Conservation (phyloP, 92 coral and sea anemone genomes). For the Phymanthus crucifer region DNA sequence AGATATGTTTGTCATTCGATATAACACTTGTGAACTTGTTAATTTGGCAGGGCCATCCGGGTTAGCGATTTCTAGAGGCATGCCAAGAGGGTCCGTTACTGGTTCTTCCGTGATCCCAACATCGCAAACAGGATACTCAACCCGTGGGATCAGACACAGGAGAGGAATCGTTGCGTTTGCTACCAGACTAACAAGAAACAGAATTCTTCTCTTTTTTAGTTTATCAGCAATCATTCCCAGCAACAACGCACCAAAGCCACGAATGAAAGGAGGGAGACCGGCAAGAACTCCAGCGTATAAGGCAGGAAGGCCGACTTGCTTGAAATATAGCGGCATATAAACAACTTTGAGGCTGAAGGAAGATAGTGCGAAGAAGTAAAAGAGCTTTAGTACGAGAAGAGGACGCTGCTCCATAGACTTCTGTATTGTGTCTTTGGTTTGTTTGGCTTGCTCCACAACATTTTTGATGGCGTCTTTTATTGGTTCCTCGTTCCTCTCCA, state of each 20-base stretch:
- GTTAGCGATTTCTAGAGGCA: conserved; percentile 24
- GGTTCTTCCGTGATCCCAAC: conserved; percentile 38
- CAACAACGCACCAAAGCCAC: conserved; percentile 42
- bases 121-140: conserved; percentile 42
- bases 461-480: not conserved
- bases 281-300: conserved; percentile 37
- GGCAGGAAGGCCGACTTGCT: conserved; percentile 43
- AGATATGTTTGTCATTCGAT: not conserved
- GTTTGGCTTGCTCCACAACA: conserved; percentile 20
- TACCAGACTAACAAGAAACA: conserved; percentile 29
- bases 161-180: conserved; percentile 37
- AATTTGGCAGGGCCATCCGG: not conserved
- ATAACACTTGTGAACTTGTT: not conserved
- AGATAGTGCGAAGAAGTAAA: conserved; percentile 42
- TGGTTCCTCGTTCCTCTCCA: conserved; percentile 14
- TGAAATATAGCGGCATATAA: conserved; percentile 41
- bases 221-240: conserved; percentile 42
- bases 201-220: conserved; percentile 11
- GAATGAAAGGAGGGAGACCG: conserved; percentile 37
- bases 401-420: conserved; percentile 16
- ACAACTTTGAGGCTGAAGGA: conserved; percentile 36
- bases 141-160: conserved; percentile 39
- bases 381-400: conserved; percentile 22
- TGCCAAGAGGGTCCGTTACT: conserved; percentile 44
- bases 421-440: conserved; percentile 21